Evolutionary conservation across 2,888 invertebrate genomes (phyloP).

Genomic region (Papilio gigon): DNA sequence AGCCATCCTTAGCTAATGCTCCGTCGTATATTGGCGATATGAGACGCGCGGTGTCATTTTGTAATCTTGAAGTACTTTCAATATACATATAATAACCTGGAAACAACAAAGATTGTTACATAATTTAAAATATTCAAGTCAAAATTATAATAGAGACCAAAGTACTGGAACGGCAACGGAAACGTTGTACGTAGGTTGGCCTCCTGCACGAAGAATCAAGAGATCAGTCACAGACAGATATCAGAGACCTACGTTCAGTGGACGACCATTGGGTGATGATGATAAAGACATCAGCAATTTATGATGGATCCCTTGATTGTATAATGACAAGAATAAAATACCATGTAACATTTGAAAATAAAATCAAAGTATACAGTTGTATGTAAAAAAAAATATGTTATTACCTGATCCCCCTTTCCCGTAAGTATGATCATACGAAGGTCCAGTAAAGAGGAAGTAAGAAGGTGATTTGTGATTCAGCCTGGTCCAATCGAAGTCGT

Average conservation of each 20-base stretch:
- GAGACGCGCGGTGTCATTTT: conserved; percentile 87
- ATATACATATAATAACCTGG: conserved; percentile 92
- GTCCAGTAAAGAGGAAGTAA: conserved; percentile 86
- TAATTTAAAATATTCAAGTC: too few relatives aligned
- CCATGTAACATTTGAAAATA: too few relatives aligned
- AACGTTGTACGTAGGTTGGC: too few relatives aligned
- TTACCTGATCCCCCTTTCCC: conserved; percentile 67
- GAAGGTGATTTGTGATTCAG: conserved; percentile 85
- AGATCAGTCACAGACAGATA: too few relatives aligned
- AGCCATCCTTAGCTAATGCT: conserved; percentile 71
- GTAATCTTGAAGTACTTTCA: conserved; percentile 85
- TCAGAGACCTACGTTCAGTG: too few relatives aligned
- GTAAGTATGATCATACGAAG: conserved; percentile 88
- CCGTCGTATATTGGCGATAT: conserved; percentile 86
- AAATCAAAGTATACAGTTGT: not conserved
- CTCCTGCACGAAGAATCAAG: too few relatives aligned
- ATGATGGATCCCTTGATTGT: too few relatives aligned
- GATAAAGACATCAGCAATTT: too few relatives aligned
- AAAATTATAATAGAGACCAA: too few relatives aligned
- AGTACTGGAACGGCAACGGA: too few relatives aligned
- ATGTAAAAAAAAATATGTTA: not conserved
- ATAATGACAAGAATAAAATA: too few relatives aligned
- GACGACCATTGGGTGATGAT: too few relatives aligned
- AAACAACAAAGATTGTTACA: conserved; percentile 48
- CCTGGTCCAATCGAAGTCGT: conserved; percentile 89